Base-by-base conservation (phyloP, 2,113 vertebrate species). In the Amphiprion percula region DNA sequence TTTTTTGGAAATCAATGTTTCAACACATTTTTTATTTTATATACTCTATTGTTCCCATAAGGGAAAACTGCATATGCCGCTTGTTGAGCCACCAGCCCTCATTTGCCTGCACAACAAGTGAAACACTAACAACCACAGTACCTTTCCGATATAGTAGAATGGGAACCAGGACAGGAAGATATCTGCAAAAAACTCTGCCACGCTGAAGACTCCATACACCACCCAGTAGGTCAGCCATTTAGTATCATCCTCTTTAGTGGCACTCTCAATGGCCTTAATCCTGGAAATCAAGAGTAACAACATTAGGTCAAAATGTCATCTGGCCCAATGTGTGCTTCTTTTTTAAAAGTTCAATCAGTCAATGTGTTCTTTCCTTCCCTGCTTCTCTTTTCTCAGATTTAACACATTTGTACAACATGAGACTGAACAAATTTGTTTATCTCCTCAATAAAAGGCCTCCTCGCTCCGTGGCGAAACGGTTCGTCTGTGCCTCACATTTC, bases 181-280 rank as follows among this genome's bases (percentile, higher is more conserved):
- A 67, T 99, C 98, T 1, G 98, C 97, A 71, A 99, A 99, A 87
- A 99, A 99, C 81, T 99, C 98, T 0, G 86, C 97, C 84, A 99
- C 96, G 71, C 98, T 99, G 94, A 99, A 99, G 80, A 99, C 53
- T 0, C 98, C 98, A 2, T 99, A 99, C 5, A 99, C 98, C 11
- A 99, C 98, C 98, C 98, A 99, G 92, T 99, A 99, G 37, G 96
- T 99, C 90, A 99, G 95, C 98, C 98, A 99, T 82, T 98, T 97
- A 0, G 97, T 99, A 62, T 99, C 98, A 5, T 99, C 98, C 0
- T 99, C 97, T 94, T 99, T 99, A 79, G 94, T 96, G n/a, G 95
- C 92, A 75, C 98, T 99, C 94, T 99, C 98, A 63, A 99, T 99
- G 52, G 98, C 98, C 91, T 99, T 99, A 79, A 99, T 98, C 83